Evolutionary conservation across 2,113 vertebrate genomes (phyloP), one percentile per base, ranked within the genome.

Genomic region (Oreochromis aureus): DNA sequence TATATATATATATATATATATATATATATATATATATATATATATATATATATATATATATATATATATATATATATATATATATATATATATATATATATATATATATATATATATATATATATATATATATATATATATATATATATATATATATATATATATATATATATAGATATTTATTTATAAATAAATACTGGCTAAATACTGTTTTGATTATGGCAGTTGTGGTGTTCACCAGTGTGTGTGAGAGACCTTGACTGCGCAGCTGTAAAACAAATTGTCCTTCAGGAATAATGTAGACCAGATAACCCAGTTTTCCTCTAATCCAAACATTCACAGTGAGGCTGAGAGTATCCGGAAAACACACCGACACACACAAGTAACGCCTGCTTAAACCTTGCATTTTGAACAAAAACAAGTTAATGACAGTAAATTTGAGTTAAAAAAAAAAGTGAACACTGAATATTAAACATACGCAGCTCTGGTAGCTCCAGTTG

Each of bases 381-480:
- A 12, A 34, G 34, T 22, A 48, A 76, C 4, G 4, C 24, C 24
- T 27, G 24, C 41, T 48, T 61, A 10, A 84, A 13, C 6, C 12
- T 84, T 22, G 24, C 44, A 78, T 48, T 78, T 78, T 78, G 63
- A 78, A n/a, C 24, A 30, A 51, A 32, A 48, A 51, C 15, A 39
- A 69, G 12, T 69, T 69, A 69, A 69, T 2, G 1, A 39, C 10
- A 76, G 41, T 78, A 51, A 78, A 53, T 16, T 34, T 53, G 46
- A 83, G 39, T 46, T 19, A 2, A 7, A 81, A 34, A 59, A 30
- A 6, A 19, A 63, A 36, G 15, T 5, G 12, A 80, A 24, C 10
- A 11, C 3, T 85, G 53, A 88, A 82, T 58, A 24, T 71, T 91
- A 6, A 88, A 95, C 96, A 9, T 96, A 97, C 96, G 6, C 81